These are phyloP conservation scores for Nycticebus coucang DNA, from an alignment of 2,113 vertebrate species.

Conservation along the genomic window DNA sequence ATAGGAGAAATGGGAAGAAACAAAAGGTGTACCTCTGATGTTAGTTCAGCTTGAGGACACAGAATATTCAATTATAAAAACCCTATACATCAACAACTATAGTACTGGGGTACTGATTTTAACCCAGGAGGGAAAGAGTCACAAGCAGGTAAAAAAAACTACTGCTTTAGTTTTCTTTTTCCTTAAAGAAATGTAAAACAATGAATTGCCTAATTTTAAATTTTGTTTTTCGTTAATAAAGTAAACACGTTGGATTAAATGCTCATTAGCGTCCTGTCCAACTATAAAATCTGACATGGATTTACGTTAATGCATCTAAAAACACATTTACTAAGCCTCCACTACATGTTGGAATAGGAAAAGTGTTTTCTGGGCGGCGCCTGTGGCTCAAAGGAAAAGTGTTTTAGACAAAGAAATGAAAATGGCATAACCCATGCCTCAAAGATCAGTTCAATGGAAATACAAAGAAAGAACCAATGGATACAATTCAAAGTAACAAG, in stretches of 20 bases:
- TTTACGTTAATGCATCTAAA: slow-evolving; percentile 29
- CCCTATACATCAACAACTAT: background rate
- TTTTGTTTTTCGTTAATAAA: slow-evolving; percentile 39
- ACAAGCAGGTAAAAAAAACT: background rate
- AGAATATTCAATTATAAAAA: background rate
- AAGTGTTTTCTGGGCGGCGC: no score
- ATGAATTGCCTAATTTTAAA: background rate
- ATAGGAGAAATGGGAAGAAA: background rate
- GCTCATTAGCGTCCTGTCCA: background rate
- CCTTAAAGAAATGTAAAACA: slow-evolving; percentile 5
- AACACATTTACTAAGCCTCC: background rate
- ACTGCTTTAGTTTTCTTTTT: background rate
- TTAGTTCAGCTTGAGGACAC: background rate
- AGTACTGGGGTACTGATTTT: background rate
- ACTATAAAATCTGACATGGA: background rate
- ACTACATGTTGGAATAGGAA: background rate
- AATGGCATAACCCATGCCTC: background rate
- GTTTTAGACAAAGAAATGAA: background rate
- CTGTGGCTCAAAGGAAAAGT: no score
- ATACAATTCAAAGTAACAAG: background rate
- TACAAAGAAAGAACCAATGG: background rate
- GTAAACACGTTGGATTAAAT: background rate
- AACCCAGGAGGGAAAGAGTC: background rate
- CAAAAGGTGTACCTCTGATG: background rate
- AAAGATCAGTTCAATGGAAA: background rate